Conservation (phyloP, 2,888 invertebrate species). For the Brachyptera risi region DNA sequence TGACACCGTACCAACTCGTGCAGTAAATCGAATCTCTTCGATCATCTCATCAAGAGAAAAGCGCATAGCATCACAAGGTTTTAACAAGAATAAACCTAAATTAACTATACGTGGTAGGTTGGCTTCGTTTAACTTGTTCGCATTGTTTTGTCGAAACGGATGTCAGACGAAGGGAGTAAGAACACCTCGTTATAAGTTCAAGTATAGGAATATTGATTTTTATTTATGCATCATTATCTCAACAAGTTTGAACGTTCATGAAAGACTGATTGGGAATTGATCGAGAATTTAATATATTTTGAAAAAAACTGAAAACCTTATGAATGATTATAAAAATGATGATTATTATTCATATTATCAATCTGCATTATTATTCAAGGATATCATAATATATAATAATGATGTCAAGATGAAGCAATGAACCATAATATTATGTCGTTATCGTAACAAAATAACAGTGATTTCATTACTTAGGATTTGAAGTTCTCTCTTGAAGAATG, state of each 20-base stretch:
- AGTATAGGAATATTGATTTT: background rate
- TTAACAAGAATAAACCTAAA: slow-evolving; percentile 6
- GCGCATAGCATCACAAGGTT: background rate
- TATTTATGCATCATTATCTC: background rate
- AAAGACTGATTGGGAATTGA: too few relatives aligned
- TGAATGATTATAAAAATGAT: too few relatives aligned
- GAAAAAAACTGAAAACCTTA: too few relatives aligned
- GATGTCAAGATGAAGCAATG: too few relatives aligned
- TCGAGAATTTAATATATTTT: too few relatives aligned
- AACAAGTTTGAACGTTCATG: background rate
- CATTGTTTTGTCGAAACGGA: background rate
- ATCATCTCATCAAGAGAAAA: slow-evolving; percentile 14
- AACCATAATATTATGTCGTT: too few relatives aligned
- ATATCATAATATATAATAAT: too few relatives aligned
- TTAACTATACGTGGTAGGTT: slow-evolving; percentile 16
- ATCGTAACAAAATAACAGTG: too few relatives aligned
- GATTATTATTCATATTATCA: too few relatives aligned
- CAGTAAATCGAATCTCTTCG: slow-evolving; percentile 23
- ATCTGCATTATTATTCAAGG: too few relatives aligned
- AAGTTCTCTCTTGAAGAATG: too few relatives aligned
- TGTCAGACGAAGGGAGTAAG: background rate
- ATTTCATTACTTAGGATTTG: too few relatives aligned
- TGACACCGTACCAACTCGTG: slow-evolving; percentile 10
- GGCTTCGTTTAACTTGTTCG: background rate
- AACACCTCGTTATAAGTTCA: background rate